Evolutionary conservation across 2,113 vertebrate genomes (phyloP).

Genomic region (Scortum barcoo): DNA sequence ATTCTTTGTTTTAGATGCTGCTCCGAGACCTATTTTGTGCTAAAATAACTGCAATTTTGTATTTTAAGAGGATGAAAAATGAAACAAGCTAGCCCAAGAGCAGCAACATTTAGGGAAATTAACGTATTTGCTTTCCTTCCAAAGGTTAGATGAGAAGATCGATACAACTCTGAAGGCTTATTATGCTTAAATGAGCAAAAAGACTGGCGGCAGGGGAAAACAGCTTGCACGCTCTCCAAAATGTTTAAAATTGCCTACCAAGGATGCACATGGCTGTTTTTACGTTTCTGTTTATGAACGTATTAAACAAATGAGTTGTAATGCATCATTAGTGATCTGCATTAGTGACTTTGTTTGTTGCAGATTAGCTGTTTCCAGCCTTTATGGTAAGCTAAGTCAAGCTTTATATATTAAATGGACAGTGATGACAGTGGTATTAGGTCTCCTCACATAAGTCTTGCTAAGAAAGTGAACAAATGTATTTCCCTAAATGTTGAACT

Average conservation of each 20-base stretch:
- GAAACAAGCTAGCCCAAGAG: not conserved
- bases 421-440: too few relatives aligned
- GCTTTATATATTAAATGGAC: too few relatives aligned
- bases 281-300: not conserved
- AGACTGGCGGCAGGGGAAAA: not conserved
- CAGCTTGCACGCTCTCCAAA: not conserved
- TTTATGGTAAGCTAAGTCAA: too few relatives aligned
- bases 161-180: not conserved
- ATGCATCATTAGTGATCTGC: not conserved
- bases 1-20: not conserved
- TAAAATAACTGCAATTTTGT: slow-evolving; percentile 11
- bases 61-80: slow-evolving; percentile 11
- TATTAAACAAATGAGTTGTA: not conserved
- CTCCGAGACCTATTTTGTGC: not conserved
- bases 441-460: too few relatives aligned
- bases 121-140: not conserved
- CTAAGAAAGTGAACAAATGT: too few relatives aligned
- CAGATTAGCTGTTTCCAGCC: not conserved
- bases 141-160: not conserved
- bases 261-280: not conserved
- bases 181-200: not conserved
- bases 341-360: not conserved
- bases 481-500: too few relatives aligned
- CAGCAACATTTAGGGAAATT: not conserved
- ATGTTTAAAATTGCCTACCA: not conserved